Conservation (phyloP, 2,888 invertebrate species). For the Meteorus cinctellus region DNA sequence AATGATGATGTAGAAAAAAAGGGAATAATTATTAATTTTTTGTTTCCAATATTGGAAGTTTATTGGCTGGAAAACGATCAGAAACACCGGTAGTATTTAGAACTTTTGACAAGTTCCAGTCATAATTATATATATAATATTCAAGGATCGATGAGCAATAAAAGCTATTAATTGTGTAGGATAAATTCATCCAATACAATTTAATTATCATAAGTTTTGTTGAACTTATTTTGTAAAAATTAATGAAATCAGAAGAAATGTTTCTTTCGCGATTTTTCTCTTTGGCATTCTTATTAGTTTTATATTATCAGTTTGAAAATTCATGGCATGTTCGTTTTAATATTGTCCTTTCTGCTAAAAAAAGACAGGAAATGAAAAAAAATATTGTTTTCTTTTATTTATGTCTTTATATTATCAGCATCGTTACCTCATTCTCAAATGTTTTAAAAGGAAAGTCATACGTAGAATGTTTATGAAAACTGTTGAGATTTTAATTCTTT, state of each 20-base stretch:
- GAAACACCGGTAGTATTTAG: background rate
- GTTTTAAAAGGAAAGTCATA: no score
- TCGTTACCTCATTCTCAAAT: no score
- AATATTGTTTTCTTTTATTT: conserved; percentile 20
- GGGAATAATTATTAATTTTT: background rate
- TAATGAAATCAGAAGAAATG: background rate
- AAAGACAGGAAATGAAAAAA: conserved; percentile 36
- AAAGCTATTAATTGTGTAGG: background rate
- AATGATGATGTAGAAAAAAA: background rate
- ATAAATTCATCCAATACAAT: background rate
- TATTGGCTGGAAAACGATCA: background rate
- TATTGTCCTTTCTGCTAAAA: background rate
- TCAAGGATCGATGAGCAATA: background rate
- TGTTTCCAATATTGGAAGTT: background rate
- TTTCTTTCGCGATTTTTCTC: background rate
- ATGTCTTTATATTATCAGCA: no score
- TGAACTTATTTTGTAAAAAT: background rate
- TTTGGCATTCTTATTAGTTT: background rate
- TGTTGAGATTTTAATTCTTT: background rate
- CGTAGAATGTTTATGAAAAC: no score
- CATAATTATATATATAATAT: background rate
- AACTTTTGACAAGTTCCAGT: background rate
- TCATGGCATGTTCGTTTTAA: background rate
- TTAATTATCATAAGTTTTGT: background rate
- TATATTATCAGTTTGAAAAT: background rate